These are phyloP conservation scores for Microchrysa polita DNA, from an alignment of 2,888 invertebrate species.

Conservation along the genomic window DNA sequence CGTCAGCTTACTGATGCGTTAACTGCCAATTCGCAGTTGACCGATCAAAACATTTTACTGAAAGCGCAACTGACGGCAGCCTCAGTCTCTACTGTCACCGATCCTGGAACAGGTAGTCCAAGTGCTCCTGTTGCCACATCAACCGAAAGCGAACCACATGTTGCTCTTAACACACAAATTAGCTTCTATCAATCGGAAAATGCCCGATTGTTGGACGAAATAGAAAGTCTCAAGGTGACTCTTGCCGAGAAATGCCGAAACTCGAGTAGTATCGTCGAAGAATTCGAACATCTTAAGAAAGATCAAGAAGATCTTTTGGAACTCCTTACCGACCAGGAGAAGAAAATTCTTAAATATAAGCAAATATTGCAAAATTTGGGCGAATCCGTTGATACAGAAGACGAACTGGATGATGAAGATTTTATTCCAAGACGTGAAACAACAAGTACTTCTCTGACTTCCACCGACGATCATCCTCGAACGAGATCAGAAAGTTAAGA, in stretches of 20 bases:
- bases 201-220: constrained; percentile 59
- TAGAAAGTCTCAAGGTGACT: constrained; percentile 59
- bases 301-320: constrained; percentile 95
- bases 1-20: constrained; percentile 73
- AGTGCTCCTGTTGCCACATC: constrained; percentile 23
- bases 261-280: constrained; percentile 59
- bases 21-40: constrained; percentile 77
- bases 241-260: constrained; percentile 55
- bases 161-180: constrained; percentile 51
- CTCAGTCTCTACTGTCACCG: constrained; percentile 49
- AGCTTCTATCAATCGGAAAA: constrained; percentile 59
- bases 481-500: neutral
- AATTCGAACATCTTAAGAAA: constrained; percentile 75
- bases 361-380: constrained; percentile 67
- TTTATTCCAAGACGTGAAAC: constrained; percentile 35
- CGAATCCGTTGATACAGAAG: constrained; percentile 61
- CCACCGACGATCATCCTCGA: neutral
- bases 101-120: constrained; percentile 53
- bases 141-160: constrained; percentile 18
- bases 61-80: constrained; percentile 75
- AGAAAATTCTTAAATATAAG: constrained; percentile 74
- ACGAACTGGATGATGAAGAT: constrained; percentile 60
- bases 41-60: constrained; percentile 87
- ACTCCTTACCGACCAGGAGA: constrained; percentile 87
- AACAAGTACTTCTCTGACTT: constrained; percentile 9